phyloP scores from a whole-genome alignment of 2,113 vertebrate genomes.

The Petrocephalus zakoni region DNA sequence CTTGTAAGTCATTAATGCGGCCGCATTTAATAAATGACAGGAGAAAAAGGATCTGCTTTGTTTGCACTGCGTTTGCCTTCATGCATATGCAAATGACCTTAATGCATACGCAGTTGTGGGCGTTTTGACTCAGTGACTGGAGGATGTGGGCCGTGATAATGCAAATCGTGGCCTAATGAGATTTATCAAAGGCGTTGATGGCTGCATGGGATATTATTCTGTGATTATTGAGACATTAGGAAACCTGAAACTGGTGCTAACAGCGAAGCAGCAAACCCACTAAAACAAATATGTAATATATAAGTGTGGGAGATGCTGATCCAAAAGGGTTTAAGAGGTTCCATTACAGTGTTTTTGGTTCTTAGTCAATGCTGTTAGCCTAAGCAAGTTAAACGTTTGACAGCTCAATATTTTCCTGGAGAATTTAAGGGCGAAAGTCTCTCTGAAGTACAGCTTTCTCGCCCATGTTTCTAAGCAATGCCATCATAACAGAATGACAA shows the following conservation, averaged over 20 bases:
- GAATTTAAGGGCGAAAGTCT: neutral
- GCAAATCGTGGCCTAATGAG: conserved; percentile 7
- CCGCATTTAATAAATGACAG: neutral
- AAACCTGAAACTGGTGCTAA: neutral
- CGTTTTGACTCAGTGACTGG: conserved; percentile 13
- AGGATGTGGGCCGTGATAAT: conserved; percentile 1
- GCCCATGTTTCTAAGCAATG: neutral
- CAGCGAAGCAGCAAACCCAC: neutral
- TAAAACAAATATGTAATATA: neutral
- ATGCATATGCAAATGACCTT: neutral
- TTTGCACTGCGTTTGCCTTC: neutral
- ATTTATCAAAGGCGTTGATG: conserved; percentile 2
- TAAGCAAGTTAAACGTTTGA: neutral
- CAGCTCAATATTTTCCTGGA: neutral
- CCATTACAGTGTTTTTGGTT: neutral
- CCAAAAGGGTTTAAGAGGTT: neutral
- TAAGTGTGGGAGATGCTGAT: neutral
- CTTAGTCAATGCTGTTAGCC: neutral
- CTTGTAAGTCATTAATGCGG: neutral
- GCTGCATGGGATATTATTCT: conserved; percentile 3
- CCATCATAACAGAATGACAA: neutral
- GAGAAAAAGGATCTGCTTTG: neutral
- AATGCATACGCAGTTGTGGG: conserved; percentile 1
- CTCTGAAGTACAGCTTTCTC: neutral
- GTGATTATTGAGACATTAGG: neutral